These are phyloP conservation scores for Argynnis bischoffii DNA, from an alignment of 2,888 invertebrate species.

Conservation along the genomic window DNA sequence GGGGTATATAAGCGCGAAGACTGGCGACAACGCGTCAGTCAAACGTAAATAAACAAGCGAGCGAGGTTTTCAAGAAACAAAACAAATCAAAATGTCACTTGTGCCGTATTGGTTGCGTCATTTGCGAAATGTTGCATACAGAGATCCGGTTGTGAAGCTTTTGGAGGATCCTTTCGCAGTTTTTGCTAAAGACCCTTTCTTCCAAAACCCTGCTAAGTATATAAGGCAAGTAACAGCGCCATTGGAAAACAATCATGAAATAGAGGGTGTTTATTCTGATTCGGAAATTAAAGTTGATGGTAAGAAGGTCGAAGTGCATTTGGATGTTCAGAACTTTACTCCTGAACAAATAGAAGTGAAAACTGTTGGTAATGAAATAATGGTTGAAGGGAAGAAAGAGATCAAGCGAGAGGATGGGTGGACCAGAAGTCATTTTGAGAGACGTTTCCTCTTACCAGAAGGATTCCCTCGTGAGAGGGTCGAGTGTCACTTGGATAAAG, in stretches of 20 bases:
- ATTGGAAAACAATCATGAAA: conserved; percentile 57
- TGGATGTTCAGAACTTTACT: conserved; percentile 90
- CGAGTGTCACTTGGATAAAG: conserved; percentile 89
- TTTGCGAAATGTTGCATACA: conserved; percentile 62
- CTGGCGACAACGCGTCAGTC: conserved; percentile 46
- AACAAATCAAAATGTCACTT: conserved; percentile 62
- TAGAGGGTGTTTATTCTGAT: conserved; percentile 79
- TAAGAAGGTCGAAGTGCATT: conserved; percentile 86
- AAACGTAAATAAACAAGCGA: conserved; percentile 47
- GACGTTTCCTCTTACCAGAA: conserved; percentile 88
- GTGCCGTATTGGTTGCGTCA: conserved; percentile 74
- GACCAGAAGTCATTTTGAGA: conserved; percentile 88
- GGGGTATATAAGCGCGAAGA: conserved; percentile 57
- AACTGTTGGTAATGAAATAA: conserved; percentile 86
- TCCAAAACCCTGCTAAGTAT: conserved; percentile 66
- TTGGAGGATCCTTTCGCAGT: conserved; percentile 66
- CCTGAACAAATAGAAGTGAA: conserved; percentile 91
- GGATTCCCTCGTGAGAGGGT: conserved; percentile 89
- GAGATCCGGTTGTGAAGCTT: conserved; percentile 61
- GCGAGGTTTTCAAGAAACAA: conserved; percentile 34
- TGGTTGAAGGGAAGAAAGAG: conserved; percentile 90
- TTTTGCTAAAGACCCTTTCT: conserved; percentile 68
- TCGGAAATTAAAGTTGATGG: conserved; percentile 82
- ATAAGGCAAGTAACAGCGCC: conserved; percentile 57
- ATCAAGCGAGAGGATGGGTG: conserved; percentile 89